Percentiles rank a stretch among this genome's conserved stretches.
Conservation (phyloP, 2,888 invertebrate genomes). For the Melinaea menophilus region DNA sequence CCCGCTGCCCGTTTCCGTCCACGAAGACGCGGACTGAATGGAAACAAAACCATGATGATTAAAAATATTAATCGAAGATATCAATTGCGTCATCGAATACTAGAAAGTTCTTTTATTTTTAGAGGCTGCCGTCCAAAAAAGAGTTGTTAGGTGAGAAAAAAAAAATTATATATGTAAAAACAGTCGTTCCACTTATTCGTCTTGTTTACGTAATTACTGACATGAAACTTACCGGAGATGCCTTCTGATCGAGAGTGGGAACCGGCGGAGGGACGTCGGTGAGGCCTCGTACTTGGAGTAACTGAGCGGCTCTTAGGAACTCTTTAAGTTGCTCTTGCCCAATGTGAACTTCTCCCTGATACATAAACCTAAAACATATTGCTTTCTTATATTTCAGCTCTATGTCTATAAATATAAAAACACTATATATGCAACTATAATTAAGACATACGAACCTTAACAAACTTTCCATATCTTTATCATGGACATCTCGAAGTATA, state of each 20-base stretch:
- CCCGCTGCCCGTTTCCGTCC: conserved; percentile 71
- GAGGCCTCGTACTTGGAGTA: conserved; percentile 90
- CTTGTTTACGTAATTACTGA: neutral
- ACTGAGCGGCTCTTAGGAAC: conserved; percentile 91
- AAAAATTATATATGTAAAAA: neutral
- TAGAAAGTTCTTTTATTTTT: too few relatives aligned
- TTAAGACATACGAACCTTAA: conserved; percentile 74
- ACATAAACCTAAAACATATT: conserved; percentile 84
- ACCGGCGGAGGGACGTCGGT: conserved; percentile 85
- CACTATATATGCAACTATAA: too few relatives aligned
- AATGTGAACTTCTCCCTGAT: conserved; percentile 93
- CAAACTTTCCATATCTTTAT: conserved; percentile 91
- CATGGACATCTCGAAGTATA: conserved; percentile 90
- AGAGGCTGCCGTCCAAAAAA: neutral
- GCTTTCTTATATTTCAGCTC: too few relatives aligned
- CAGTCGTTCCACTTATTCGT: neutral
- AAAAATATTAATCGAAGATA: too few relatives aligned
- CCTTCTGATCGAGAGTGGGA: conserved; percentile 79
- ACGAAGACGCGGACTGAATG: conserved; percentile 65
- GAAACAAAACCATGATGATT: too few relatives aligned
- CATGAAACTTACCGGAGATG: conserved; percentile 81
- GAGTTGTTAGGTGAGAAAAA: neutral
- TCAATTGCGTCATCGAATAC: too few relatives aligned
- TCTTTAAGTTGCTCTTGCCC: conserved; percentile 92
- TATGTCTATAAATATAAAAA: too few relatives aligned